These are phyloP conservation scores for Gopherus flavomarginatus DNA, from an alignment of 2,113 vertebrate genomes.

Conservation along the genomic window DNA sequence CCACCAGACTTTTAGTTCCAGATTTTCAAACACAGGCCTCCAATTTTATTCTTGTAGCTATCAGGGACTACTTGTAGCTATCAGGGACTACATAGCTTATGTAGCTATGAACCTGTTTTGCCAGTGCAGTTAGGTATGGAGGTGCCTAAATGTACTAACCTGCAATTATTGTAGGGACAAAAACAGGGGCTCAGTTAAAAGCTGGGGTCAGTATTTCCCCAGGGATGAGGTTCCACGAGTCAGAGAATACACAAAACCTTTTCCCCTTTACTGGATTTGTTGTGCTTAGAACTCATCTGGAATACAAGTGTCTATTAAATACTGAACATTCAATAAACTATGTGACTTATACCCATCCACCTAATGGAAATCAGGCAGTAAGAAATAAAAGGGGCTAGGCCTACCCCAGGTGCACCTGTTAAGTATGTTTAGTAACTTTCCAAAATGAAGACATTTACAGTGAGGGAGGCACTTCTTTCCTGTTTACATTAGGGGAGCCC, in stretches of 20 bases:
- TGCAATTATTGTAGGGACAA: not conserved
- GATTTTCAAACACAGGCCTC: not conserved
- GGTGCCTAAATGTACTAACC: not conserved
- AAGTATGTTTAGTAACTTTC: not conserved
- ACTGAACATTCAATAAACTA: not conserved
- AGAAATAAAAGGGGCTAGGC: not conserved
- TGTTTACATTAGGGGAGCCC: not conserved
- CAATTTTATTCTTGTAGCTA: not conserved
- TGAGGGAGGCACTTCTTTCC: not conserved
- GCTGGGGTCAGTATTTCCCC: not conserved
- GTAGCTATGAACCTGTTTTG: not conserved
- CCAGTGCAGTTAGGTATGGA: fast-evolving
- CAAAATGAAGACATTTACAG: not conserved
- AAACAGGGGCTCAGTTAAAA: not conserved
- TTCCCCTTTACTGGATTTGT: not conserved
- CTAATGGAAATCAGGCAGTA: not conserved
- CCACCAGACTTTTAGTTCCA: not conserved
- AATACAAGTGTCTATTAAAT: not conserved
- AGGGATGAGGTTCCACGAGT: not conserved
- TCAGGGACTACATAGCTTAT: not conserved
- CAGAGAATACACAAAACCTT: not conserved
- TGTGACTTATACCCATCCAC: not conserved
- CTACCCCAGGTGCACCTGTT: not conserved
- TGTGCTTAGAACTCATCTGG: not conserved
- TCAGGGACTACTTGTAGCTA: not conserved